Evolutionary conservation across 2,113 vertebrate species (phyloP), one percentile per base, ranked within the genome.

Genomic region (Tetrao urogallus): DNA sequence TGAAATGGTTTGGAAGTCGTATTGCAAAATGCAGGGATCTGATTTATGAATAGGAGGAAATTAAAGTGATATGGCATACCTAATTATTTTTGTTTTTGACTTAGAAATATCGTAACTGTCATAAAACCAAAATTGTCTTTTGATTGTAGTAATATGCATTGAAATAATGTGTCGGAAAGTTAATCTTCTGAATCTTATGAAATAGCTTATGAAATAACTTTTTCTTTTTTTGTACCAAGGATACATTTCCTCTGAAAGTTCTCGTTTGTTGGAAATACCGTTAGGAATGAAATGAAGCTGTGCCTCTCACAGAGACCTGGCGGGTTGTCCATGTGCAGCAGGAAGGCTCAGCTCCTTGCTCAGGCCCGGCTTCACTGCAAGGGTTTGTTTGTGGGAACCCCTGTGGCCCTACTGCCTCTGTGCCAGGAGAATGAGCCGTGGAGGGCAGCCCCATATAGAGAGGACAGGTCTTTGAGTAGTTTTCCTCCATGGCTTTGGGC

Each of bases 71-170:
- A 47, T 84, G 82, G 70, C 18, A 9, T 6, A 42, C 36, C 13
- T 24, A 89, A 47, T 82, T 63, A 81, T 88, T 58, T 77, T 89
- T 88, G 25, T 45, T 92, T 95, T 65, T 58, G 60, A 70, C 91
- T 83, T 96, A 81, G 86, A 91, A 70, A 81, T 95, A 89, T 95
- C 63, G 16, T 86, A 93, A 88, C 69, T 94, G 92, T 95, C 94
- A 94, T 66, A 32, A 91, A 90, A 90, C 36, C 45, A 88, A 93
- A 94, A 96, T 82, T 97, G 82, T 88, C 95, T 97, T 96, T 89
- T 89, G 94, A 95, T 88, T 95, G 90, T 93, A 88, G 45, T 88
- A 94, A 89, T 95, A 89, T 67, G 80, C 94, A 95, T 90, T 75
- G 92, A 71, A 94, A 88, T 85, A 79, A 84, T 85, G 88, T 79